Percentiles rank a stretch among this genome's conserved stretches.
Conservation (phyloP, 2,888 invertebrate genomes). For the Hololepta plana region DNA sequence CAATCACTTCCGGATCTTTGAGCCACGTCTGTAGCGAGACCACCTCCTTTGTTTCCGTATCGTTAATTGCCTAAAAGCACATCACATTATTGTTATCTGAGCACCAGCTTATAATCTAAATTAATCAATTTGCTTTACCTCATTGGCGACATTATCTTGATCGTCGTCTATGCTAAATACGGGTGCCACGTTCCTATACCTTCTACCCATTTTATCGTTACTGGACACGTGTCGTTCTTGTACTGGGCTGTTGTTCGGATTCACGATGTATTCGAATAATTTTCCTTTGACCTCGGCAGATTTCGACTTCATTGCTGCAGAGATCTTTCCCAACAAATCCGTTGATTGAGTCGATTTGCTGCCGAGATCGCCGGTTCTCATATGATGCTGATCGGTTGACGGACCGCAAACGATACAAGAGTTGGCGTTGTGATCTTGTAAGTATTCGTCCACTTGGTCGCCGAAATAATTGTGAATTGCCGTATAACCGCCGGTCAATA, state of each 20-base stretch:
- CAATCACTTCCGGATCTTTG: slow-evolving; percentile 66
- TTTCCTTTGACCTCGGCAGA: slow-evolving; percentile 85
- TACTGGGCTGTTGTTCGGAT: slow-evolving; percentile 44
- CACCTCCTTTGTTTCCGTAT: slow-evolving; percentile 55
- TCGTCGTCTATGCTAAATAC: slow-evolving; percentile 93
- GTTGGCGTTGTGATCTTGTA: slow-evolving; percentile 69
- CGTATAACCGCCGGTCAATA: slow-evolving; percentile 80
- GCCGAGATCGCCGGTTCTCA: slow-evolving; percentile 15
- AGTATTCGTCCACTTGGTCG: slow-evolving; percentile 58
- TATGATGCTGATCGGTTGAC: slow-evolving; percentile 13
- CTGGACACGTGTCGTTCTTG: slow-evolving; percentile 71
- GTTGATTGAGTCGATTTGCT: slow-evolving; percentile 33
- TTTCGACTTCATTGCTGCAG: slow-evolving; percentile 76
- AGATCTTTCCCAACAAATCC: slow-evolving; percentile 68
- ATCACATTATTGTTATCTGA: too few relatives aligned
- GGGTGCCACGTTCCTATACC: slow-evolving; percentile 77
- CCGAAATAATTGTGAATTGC: slow-evolving; percentile 71
- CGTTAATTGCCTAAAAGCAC: too few relatives aligned
- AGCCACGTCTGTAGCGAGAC: slow-evolving; percentile 67
- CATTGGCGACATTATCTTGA: slow-evolving; percentile 35
- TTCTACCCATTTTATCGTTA: slow-evolving; percentile 65
- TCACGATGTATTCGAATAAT: slow-evolving; percentile 84
- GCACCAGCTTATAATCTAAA: slow-evolving; percentile 2
- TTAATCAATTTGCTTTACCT: slow-evolving; percentile 15
- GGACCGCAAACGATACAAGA: slow-evolving; percentile 69